Evolutionary conservation across 1,140 invertebrate species (phyloP).

Genomic region (Drosophila nigromelanica): DNA sequence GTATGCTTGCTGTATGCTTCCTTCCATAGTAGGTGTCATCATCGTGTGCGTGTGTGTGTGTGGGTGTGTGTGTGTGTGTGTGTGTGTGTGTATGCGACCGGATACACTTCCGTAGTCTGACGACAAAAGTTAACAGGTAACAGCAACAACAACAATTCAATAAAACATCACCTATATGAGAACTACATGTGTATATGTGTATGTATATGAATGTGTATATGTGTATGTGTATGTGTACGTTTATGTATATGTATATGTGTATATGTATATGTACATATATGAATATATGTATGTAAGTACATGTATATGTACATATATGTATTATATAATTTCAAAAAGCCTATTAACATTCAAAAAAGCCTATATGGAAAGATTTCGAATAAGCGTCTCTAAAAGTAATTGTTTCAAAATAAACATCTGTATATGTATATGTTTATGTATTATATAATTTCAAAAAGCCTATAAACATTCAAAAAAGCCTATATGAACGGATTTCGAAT

Average conservation of each 20-base stretch:
- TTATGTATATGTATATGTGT: constrained; percentile 1
- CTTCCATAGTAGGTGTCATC: constrained; percentile 26
- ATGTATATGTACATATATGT: neutral
- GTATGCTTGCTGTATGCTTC: constrained; percentile 1
- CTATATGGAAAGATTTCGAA: no score
- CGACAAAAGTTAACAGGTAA: constrained; percentile 37
- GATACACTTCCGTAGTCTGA: constrained; percentile 64
- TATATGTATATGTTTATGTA: no score
- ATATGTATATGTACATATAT: constrained; percentile 2
- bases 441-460: no score
- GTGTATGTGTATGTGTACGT: constrained; percentile 2
- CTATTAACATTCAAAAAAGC: no score
- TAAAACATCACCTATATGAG: constrained; percentile 2
- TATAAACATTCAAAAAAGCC: no score
- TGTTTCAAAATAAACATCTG: no score
- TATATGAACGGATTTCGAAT: neutral
- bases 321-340: no score
- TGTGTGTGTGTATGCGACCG: constrained; percentile 43
- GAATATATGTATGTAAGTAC: no score
- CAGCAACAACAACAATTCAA: constrained; percentile 35
- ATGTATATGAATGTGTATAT: neutral
- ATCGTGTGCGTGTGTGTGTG: constrained; percentile 14
- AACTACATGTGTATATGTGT: neutral
- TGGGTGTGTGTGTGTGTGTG: no score
- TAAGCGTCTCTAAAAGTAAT: no score